Percentiles rank a stretch among this genome's conserved stretches.
These are phyloP conservation scores for Metopia argyrocephala DNA, from an alignment of 2,888 invertebrate species.

Conservation along the genomic window DNA sequence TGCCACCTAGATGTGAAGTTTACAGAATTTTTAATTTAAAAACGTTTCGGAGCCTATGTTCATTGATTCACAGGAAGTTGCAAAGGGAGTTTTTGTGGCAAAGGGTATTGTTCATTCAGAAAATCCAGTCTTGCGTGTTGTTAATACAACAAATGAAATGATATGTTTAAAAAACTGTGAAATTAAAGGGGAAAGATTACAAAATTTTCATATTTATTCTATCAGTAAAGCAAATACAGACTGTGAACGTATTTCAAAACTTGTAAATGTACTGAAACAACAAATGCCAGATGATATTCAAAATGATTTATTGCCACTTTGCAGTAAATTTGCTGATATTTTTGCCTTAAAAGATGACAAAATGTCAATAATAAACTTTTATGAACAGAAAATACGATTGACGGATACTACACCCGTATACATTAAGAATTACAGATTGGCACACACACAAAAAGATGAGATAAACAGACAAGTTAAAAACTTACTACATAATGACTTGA, in stretches of 20 bases:
- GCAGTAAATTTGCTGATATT: too few relatives aligned
- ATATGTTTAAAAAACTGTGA: not conserved
- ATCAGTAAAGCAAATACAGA: not conserved
- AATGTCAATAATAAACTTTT: too few relatives aligned
- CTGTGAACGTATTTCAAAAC: not conserved
- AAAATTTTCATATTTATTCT: not conserved
- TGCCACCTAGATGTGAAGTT: not conserved
- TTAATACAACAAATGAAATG: not conserved
- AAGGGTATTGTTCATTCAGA: not conserved
- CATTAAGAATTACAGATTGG: too few relatives aligned
- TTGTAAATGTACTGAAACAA: not conserved
- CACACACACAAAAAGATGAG: too few relatives aligned
- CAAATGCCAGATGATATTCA: not conserved
- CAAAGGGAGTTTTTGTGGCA: not conserved
- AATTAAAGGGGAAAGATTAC: not conserved
- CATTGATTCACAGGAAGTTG: too few relatives aligned
- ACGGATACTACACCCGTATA: too few relatives aligned
- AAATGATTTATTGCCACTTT: not conserved
- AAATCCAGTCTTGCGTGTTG: not conserved
- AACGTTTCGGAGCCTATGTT: too few relatives aligned
- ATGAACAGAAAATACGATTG: too few relatives aligned
- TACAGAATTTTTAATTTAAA: not conserved
- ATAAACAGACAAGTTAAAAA: too few relatives aligned
- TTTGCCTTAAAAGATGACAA: too few relatives aligned
- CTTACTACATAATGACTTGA: too few relatives aligned